Conservation (phyloP, 2,888 invertebrate species). For the Pelosia muscerda region DNA sequence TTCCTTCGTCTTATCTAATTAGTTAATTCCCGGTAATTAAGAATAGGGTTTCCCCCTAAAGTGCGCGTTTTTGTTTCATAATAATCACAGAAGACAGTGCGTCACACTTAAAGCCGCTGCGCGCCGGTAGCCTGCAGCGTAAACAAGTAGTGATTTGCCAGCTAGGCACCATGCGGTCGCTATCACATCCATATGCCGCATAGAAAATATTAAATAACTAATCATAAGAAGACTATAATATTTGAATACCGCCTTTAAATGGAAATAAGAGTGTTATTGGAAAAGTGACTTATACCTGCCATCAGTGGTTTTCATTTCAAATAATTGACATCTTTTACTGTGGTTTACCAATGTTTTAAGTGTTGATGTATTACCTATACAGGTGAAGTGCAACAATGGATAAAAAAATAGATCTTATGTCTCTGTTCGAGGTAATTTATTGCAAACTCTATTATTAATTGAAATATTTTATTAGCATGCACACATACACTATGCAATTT, state of each 20-base stretch:
- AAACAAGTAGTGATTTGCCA: slow-evolving; percentile 79
- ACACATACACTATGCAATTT: neutral
- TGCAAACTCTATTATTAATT: neutral
- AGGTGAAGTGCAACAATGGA: slow-evolving; percentile 74
- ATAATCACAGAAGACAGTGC: slow-evolving; percentile 49
- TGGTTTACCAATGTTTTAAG: slow-evolving; percentile 63
- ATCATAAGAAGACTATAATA: slow-evolving; percentile 47
- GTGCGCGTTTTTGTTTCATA: slow-evolving; percentile 55
- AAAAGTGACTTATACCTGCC: slow-evolving; percentile 54
- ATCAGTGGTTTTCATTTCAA: slow-evolving; percentile 54
- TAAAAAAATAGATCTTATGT: slow-evolving; percentile 83
- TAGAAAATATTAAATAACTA: slow-evolving; percentile 56
- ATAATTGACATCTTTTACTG: slow-evolving; percentile 48
- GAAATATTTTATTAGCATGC: neutral
- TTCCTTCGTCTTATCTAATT: slow-evolving; percentile 67
- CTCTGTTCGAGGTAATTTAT: slow-evolving; percentile 81
- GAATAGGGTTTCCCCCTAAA: slow-evolving; percentile 65
- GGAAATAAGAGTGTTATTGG: slow-evolving; percentile 49
- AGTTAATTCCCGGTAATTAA: slow-evolving; percentile 59
- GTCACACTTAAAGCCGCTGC: slow-evolving; percentile 48
- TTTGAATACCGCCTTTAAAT: slow-evolving; percentile 39
- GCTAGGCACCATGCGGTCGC: slow-evolving; percentile 84
- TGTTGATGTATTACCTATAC: slow-evolving; percentile 67
- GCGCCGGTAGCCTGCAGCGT: slow-evolving; percentile 63
- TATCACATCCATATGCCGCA: slow-evolving; percentile 75